Percentiles rank a stretch among this genome's conserved stretches.
Evolutionary conservation across 2,113 vertebrate species (phyloP).

Genomic region (Cheilinus undulatus): DNA sequence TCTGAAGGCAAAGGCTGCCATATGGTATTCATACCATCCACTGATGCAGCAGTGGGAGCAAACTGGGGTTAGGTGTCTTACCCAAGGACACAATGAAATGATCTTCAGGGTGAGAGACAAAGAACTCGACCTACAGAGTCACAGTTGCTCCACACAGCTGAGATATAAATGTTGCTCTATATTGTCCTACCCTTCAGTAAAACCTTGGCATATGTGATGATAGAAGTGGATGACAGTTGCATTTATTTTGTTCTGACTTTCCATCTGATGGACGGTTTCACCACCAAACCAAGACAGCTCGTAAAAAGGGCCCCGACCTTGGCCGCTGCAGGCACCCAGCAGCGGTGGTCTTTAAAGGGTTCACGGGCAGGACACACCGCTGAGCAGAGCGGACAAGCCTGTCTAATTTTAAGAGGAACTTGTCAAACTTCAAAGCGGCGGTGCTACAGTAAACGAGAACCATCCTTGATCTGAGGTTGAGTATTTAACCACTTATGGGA

Average conservation of each 20-base stretch:
- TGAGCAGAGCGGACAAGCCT: slow-evolving; percentile 14
- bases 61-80: no score
- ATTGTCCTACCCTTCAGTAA: slow-evolving; percentile 3
- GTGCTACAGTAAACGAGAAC: slow-evolving; percentile 51
- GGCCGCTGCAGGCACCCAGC: slow-evolving; percentile 44
- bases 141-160: no score
- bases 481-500: slow-evolving; percentile 16
- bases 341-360: slow-evolving; percentile 57
- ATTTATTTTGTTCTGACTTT: slow-evolving; percentile 1
- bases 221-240: slow-evolving; percentile 3
- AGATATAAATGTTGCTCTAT: no score
- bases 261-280: slow-evolving; percentile 37
- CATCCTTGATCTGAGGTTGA: slow-evolving; percentile 24
- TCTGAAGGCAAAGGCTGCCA: no score
- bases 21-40: no score
- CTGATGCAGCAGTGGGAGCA: no score
- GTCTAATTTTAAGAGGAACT: slow-evolving; percentile 35
- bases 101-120: no score
- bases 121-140: no score
- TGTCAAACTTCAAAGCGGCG: slow-evolving; percentile 62
- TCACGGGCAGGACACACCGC: slow-evolving; percentile 45
- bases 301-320: slow-evolving; percentile 42
- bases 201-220: background rate
- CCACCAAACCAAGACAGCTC: slow-evolving; percentile 41
- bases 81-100: no score